Conservation (phyloP, 2,797 vertebrate genomes). For the Mormyrops boulengeri region DNA sequence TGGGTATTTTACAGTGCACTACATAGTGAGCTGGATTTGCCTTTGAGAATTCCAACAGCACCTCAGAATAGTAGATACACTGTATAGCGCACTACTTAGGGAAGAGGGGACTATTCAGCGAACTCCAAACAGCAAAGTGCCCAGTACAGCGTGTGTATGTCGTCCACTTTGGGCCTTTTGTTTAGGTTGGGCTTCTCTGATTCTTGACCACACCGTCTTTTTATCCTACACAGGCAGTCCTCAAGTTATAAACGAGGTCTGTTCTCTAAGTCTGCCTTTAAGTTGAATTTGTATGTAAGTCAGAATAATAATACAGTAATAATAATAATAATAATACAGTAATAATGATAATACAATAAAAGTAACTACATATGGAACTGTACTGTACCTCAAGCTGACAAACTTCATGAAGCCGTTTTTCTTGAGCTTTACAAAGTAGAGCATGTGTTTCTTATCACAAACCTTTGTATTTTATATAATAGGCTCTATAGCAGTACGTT, state of each 20-base stretch:
- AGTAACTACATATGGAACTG: not conserved
- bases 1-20: not conserved
- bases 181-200: not conserved
- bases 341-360: not conserved
- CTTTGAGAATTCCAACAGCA: not conserved
- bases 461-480: not conserved
- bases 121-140: not conserved
- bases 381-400: not conserved
- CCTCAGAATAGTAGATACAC: not conserved
- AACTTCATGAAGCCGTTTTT: not conserved
- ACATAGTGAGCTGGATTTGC: not conserved
- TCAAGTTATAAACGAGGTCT: not conserved
- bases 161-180: not conserved
- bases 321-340: not conserved
- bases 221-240: not conserved
- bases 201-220: not conserved
- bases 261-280: not conserved
- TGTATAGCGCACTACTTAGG: not conserved
- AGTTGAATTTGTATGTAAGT: not conserved
- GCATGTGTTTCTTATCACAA: not conserved
- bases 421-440: not conserved
- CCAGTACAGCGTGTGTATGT: not conserved
- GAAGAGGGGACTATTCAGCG: not conserved
- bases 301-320: not conserved
- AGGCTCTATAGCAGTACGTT: not conserved